These are phyloP conservation scores for Abramis brama DNA, from an alignment of 2,113 vertebrate species.

Conservation along the genomic window DNA sequence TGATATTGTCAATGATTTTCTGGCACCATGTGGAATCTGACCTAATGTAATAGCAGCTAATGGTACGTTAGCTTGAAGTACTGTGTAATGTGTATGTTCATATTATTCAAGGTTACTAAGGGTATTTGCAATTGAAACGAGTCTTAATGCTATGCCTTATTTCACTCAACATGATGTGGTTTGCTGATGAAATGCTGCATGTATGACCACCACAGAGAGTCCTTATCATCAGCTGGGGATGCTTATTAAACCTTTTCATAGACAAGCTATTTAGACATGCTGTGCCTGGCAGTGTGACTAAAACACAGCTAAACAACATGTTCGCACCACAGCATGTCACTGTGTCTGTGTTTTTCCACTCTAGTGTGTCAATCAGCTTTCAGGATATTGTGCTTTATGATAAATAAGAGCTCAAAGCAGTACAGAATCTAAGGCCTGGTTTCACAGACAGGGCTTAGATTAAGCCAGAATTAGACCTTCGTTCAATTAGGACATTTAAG, in stretches of 20 bases:
- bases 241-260: conserved; percentile 34
- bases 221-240: conserved; percentile 30
- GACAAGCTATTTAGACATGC: conserved; percentile 20
- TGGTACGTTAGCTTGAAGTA: conserved; percentile 46
- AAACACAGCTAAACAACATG: conserved; percentile 35
- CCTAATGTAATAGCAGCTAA: conserved; percentile 39
- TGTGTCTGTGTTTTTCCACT: conserved; percentile 27
- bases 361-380: conserved; percentile 33
- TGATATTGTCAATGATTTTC: conserved; percentile 34
- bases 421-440: neutral
- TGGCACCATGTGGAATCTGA: conserved; percentile 30
- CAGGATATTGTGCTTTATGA: neutral
- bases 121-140: conserved; percentile 19
- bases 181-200: neutral
- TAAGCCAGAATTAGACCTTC: too few relatives aligned
- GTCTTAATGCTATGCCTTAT: conserved; percentile 33
- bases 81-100: neutral
- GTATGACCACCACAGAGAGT: conserved; percentile 4
- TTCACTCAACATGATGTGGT: conserved; percentile 27
- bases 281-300: conserved; percentile 24
- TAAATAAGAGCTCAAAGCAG: neutral
- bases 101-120: conserved; percentile 29
- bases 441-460: too few relatives aligned
- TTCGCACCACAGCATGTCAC: conserved; percentile 13
- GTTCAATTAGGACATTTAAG: too few relatives aligned